Evolutionary conservation across 2,113 vertebrate genomes (phyloP).

Genomic region (Desmodus rotundus): DNA sequence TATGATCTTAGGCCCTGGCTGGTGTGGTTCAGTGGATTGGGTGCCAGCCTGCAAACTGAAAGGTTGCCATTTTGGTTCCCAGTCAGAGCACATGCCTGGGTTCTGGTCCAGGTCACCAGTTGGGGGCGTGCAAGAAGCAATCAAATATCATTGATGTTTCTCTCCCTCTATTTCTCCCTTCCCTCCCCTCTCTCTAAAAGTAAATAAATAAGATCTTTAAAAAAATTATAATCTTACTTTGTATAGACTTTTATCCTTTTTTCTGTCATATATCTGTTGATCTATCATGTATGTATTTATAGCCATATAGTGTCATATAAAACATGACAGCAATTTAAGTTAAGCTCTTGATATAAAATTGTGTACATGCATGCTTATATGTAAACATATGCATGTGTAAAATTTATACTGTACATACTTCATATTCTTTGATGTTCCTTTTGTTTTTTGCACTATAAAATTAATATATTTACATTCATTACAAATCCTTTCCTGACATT

Average conservation of each 20-base stretch:
- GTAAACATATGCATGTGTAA: neutral
- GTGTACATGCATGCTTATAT: neutral
- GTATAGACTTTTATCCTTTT: neutral
- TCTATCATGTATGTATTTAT: neutral
- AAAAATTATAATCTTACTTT: neutral
- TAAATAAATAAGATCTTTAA: too few relatives aligned
- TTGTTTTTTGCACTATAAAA: neutral
- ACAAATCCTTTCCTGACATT: neutral
- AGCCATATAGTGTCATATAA: neutral
- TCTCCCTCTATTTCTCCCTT: too few relatives aligned
- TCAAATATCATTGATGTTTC: too few relatives aligned
- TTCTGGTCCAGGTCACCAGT: too few relatives aligned
- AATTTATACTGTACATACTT: neutral
- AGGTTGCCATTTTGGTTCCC: too few relatives aligned
- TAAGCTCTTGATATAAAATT: neutral
- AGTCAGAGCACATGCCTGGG: too few relatives aligned
- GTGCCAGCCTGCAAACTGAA: too few relatives aligned
- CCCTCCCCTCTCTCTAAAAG: too few relatives aligned
- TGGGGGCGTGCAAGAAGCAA: too few relatives aligned
- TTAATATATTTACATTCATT: neutral
- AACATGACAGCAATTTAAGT: neutral
- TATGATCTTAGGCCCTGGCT: neutral
- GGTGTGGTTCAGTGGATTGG: too few relatives aligned
- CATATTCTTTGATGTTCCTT: neutral
- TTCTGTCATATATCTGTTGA: neutral